Percentiles rank a stretch among this genome's conserved stretches.
Conservation (phyloP, 2,797 vertebrate species). For the Pseudomugil gertrudae region DNA sequence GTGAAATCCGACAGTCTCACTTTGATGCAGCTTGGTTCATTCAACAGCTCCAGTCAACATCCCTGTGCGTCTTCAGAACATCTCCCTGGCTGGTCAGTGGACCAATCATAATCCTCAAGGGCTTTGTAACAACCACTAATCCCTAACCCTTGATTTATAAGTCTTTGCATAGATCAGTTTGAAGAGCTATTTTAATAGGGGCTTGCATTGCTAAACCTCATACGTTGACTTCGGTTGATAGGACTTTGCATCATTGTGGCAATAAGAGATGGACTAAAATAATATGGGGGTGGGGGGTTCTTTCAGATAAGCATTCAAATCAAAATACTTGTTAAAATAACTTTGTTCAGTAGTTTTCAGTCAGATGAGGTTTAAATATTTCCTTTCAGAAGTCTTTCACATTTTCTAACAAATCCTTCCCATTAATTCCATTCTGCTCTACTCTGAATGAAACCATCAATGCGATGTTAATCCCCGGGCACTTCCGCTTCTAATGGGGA, state of each 20-base stretch:
- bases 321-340: slow-evolving; percentile 10
- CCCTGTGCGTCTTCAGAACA: slow-evolving; percentile 53
- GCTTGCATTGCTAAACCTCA: slow-evolving; percentile 29
- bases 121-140: slow-evolving; percentile 70
- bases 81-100: slow-evolving; percentile 64
- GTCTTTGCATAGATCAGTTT: slow-evolving; percentile 20
- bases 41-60: slow-evolving; percentile 36
- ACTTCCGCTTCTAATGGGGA: background rate
- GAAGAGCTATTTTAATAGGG: slow-evolving; percentile 22
- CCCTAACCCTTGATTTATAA: slow-evolving; percentile 42
- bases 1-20: slow-evolving; percentile 42
- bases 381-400: slow-evolving; percentile 7
- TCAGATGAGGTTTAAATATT: slow-evolving; percentile 2
- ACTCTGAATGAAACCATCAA: slow-evolving; percentile 26
- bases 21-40: slow-evolving; percentile 32
- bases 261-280: background rate
- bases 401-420: slow-evolving; percentile 18
- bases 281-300: background rate
- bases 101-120: slow-evolving; percentile 75
- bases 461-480: slow-evolving; percentile 1
- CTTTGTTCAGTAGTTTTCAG: slow-evolving; percentile 1
- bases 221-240: slow-evolving; percentile 17
- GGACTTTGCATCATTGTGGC: slow-evolving; percentile 11
- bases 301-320: background rate
- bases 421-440: slow-evolving; percentile 11